Evolutionary conservation across 1,140 invertebrate species (phyloP).

Genomic region (Globodera rostochiensis): DNA sequence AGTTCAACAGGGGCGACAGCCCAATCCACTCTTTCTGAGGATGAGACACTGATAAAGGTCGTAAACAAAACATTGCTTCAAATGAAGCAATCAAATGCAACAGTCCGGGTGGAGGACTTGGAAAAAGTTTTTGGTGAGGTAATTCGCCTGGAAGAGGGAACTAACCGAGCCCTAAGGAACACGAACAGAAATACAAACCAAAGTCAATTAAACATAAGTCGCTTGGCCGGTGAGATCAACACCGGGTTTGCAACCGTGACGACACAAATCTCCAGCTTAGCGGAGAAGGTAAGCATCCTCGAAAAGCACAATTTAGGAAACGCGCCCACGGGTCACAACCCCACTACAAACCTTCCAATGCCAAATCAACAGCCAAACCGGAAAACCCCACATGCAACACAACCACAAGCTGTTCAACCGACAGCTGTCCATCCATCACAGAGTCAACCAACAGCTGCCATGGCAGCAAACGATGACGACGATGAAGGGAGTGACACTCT

Average conservation of each 20-base stretch:
- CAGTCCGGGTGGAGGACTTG: not conserved
- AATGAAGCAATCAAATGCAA: not conserved
- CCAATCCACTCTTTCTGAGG: not conserved
- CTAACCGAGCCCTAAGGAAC: not conserved
- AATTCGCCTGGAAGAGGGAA: not conserved
- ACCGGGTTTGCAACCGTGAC: not conserved
- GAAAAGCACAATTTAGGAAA: not conserved
- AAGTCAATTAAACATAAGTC: not conserved
- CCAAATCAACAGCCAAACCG: not conserved
- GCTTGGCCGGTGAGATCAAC: not conserved
- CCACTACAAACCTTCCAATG: not conserved
- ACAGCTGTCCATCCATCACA: too few species aligned
- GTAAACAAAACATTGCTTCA: not conserved
- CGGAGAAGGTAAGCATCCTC: not conserved
- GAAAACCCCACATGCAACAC: not conserved
- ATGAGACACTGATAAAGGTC: not conserved
- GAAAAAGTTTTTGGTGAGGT: not conserved
- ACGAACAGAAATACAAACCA: not conserved
- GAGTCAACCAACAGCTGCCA: not conserved
- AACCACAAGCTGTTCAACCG: not conserved
- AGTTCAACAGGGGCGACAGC: too few species aligned
- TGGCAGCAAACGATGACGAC: not conserved
- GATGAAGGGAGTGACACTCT: rapidly evolving
- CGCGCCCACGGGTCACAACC: too few species aligned
- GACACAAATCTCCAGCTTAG: not conserved